A percentile compares a stretch with the other conserved stretches of the same genome.
Conservation (phyloP, 2,888 invertebrate species). For the Pandemis heparana region DNA sequence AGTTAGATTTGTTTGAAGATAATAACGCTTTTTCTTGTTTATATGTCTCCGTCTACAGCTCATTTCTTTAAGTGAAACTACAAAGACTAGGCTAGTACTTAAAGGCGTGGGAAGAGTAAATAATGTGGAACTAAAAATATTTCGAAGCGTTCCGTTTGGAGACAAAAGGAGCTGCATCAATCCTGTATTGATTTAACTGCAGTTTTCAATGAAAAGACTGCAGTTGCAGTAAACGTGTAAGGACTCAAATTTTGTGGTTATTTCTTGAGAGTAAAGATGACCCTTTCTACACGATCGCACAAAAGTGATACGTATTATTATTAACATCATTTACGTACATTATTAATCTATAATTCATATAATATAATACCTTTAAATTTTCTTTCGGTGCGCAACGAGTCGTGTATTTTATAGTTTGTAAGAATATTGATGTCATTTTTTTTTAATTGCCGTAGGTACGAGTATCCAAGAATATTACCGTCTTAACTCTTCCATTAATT, state of each 20-base stretch:
- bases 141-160: slow-evolving; percentile 14
- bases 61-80: neutral
- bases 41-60: neutral
- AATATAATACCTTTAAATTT: too few relatives aligned
- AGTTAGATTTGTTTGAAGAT: neutral
- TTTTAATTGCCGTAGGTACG: neutral
- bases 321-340: too few relatives aligned
- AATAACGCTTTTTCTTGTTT: neutral
- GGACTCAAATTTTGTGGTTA: too few relatives aligned
- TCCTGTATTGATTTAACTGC: slow-evolving; percentile 32
- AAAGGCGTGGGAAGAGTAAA: neutral
- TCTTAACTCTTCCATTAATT: slow-evolving; percentile 6
- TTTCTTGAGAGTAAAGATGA: neutral
- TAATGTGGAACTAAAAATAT: slow-evolving; percentile 18
- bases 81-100: neutral
- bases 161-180: slow-evolving; percentile 28
- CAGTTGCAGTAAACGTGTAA: neutral
- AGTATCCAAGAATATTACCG: neutral
- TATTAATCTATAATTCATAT: too few relatives aligned
- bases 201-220: slow-evolving; percentile 9
- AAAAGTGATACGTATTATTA: too few relatives aligned
- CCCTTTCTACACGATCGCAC: neutral
- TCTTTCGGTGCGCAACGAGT: too few relatives aligned
- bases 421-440: too few relatives aligned
- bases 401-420: too few relatives aligned